These are phyloP conservation scores for Drosophila picticornis DNA, from an alignment of 2,888 invertebrate species.

Conservation along the genomic window DNA sequence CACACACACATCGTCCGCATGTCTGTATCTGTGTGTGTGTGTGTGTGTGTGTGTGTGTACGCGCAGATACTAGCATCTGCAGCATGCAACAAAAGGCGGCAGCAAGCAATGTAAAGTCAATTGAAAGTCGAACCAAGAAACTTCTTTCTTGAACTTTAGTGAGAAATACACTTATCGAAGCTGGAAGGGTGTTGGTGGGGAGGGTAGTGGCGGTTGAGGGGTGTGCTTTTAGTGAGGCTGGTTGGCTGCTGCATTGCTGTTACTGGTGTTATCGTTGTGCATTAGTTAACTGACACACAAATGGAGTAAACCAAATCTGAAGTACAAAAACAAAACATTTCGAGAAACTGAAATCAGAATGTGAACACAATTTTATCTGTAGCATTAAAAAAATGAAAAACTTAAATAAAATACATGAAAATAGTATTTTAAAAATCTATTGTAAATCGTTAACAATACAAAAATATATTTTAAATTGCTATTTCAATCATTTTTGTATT, in stretches of 20 bases:
- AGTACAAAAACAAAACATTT: background rate
- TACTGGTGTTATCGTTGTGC: background rate
- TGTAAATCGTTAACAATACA: background rate
- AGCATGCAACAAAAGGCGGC: conserved; percentile 31
- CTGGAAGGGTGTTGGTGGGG: too few species aligned
- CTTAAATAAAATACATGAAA: background rate
- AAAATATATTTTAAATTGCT: background rate
- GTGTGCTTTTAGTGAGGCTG: background rate
- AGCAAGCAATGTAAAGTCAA: conserved; percentile 66
- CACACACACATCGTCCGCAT: background rate
- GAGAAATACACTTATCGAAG: conserved; percentile 10
- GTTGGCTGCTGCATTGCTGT: background rate
- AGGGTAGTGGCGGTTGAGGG: background rate
- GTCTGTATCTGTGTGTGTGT: background rate
- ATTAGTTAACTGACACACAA: background rate
- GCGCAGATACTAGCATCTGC: conserved; percentile 16
- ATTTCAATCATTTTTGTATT: background rate
- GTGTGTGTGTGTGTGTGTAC: conserved; percentile 8
- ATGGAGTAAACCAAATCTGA: background rate
- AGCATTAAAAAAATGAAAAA: background rate
- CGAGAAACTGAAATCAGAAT: background rate
- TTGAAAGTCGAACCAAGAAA: conserved; percentile 67
- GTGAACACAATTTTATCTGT: too few species aligned
- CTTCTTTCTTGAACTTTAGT: conserved; percentile 35
- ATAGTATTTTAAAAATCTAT: background rate